phyloP scores from a whole-genome alignment of 2,888 invertebrate genomes.

The Eucera pruinosa region DNA sequence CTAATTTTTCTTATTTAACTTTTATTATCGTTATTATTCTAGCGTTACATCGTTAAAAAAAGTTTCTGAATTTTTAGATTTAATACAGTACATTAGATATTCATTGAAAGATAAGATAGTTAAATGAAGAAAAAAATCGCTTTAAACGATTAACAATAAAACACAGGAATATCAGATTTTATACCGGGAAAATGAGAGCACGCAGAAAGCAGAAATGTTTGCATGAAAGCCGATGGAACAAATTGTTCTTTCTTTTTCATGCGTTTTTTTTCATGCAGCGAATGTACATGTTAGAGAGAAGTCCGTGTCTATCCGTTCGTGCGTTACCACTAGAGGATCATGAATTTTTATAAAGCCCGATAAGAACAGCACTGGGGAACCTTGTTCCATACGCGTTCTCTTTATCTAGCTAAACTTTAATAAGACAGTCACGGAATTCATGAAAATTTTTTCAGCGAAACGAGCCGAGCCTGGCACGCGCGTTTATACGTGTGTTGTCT shows the following conservation, averaged over 20 bases:
- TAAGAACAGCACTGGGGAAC: conserved; percentile 38
- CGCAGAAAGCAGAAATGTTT: neutral
- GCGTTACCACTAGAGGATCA: conserved; percentile 50
- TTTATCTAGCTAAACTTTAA: conserved; percentile 49
- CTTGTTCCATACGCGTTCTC: conserved; percentile 13
- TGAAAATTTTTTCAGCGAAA: conserved; percentile 41
- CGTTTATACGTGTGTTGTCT: conserved; percentile 3
- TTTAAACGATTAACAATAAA: neutral
- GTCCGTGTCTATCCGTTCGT: conserved; percentile 38
- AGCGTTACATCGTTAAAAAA: no score
- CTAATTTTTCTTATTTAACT: no score
- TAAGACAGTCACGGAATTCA: conserved; percentile 54
- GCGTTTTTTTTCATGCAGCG: neutral
- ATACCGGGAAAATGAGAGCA: neutral
- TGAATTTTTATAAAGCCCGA: conserved; percentile 56
- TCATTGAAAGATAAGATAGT: no score
- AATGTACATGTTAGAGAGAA: conserved; percentile 1
- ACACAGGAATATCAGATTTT: neutral
- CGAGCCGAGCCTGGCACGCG: conserved; percentile 1
- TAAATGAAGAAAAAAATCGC: neutral
- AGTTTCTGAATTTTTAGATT: no score
- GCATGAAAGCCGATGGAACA: neutral
- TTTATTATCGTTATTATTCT: no score
- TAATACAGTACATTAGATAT: neutral
- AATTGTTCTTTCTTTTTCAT: neutral